Percentiles rank a stretch among this genome's conserved stretches.
Evolutionary conservation across 2,888 invertebrate species (phyloP).

Genomic region (Chironomus riparius): DNA sequence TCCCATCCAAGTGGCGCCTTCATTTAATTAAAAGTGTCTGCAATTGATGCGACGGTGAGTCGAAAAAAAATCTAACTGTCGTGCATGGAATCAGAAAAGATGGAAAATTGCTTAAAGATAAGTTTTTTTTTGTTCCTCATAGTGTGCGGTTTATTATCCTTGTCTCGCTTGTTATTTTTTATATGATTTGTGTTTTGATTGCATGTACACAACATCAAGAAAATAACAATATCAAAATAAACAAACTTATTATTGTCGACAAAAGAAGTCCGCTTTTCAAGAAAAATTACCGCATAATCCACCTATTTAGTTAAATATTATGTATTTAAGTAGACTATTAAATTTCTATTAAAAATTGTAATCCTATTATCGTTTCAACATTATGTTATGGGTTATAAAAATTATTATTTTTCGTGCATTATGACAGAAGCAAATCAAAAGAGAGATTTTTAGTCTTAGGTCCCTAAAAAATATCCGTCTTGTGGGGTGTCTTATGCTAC

Average conservation of each 20-base stretch:
- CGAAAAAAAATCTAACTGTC: not conserved
- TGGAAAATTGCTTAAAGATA: not conserved
- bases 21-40: constrained; percentile 19
- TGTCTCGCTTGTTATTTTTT: constrained; percentile 16
- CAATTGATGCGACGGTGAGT: constrained; percentile 1
- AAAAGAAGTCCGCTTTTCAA: no score
- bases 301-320: not conserved
- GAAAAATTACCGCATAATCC: constrained; percentile 15
- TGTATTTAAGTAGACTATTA: not conserved
- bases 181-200: not conserved
- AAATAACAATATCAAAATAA: not conserved
- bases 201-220: not conserved
- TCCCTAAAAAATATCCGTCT: no score
- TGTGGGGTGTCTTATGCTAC: not conserved
- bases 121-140: not conserved
- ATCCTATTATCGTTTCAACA: not conserved
- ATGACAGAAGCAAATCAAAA: no score
- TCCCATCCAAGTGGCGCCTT: not conserved
- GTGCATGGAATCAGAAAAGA: not conserved
- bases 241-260: not conserved
- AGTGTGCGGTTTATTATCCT: constrained; percentile 10
- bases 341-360: not conserved
- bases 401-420: not conserved
- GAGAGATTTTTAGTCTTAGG: no score
- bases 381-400: not conserved